A percentile compares a stretch with the other conserved stretches of the same genome.
Evolutionary conservation across 2,797 vertebrate genomes (phyloP).

Genomic region (Coranthus polyacanthus): DNA sequence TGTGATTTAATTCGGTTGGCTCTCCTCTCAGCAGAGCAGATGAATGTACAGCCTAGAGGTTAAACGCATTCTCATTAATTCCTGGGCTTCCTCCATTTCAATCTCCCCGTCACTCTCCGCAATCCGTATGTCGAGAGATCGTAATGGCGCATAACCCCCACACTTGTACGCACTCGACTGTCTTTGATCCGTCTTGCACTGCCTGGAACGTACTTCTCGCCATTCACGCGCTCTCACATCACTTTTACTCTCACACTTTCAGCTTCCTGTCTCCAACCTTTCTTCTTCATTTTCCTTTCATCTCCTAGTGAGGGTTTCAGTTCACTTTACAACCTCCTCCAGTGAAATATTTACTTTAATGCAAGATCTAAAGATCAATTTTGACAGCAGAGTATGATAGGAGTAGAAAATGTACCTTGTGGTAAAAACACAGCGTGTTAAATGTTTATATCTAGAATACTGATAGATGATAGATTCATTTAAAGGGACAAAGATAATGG

Average conservation of each 20-base stretch:
- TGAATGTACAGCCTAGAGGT: slow-evolving; percentile 59
- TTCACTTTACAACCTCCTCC: not conserved
- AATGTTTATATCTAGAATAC: too few species aligned
- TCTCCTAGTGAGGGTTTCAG: not conserved
- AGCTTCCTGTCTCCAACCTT: not conserved
- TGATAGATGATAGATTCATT: too few species aligned
- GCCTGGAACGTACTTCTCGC: not conserved
- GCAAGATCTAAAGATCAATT: not conserved
- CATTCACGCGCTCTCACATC: too few species aligned
- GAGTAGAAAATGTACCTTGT: not conserved
- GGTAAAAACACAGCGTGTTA: too few species aligned
- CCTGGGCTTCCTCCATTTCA: slow-evolving; percentile 33
- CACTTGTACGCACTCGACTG: too few species aligned
- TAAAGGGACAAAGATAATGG: too few species aligned
- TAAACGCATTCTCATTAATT: slow-evolving; percentile 60
- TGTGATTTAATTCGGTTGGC: slow-evolving; percentile 63
- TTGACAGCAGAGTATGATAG: not conserved
- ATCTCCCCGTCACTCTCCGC: slow-evolving; percentile 28
- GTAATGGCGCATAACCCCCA: too few species aligned
- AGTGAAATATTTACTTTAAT: not conserved
- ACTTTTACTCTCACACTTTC: too few species aligned
- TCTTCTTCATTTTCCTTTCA: not conserved
- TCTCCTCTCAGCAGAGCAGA: too few species aligned
- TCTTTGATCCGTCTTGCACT: slow-evolving; percentile 25
- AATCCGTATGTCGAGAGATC: too few species aligned